These are phyloP conservation scores for Meiosimyza platycephala DNA, from an alignment of 2,888 invertebrate genomes.

Conservation along the genomic window DNA sequence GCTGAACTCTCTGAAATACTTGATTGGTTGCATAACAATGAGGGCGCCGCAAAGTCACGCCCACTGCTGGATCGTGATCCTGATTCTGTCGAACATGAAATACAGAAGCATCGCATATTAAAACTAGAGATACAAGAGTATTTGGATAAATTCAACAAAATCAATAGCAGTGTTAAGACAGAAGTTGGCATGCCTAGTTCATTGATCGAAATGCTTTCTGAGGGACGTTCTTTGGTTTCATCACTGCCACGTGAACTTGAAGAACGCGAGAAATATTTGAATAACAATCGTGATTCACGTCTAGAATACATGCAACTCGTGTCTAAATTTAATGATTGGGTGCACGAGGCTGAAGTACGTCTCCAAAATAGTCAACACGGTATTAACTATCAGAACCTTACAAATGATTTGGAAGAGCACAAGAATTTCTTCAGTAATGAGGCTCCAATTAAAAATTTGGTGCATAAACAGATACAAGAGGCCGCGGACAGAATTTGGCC, in stretches of 20 bases:
- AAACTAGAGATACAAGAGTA: constrained; percentile 77
- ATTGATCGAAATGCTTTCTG: constrained; percentile 85
- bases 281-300: constrained; percentile 80
- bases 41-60: constrained; percentile 83
- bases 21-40: constrained; percentile 85
- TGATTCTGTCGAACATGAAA: constrained; percentile 82
- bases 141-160: constrained; percentile 76
- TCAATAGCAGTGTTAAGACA: constrained; percentile 78
- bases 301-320: constrained; percentile 82
- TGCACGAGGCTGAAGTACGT: constrained; percentile 83
- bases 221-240: constrained; percentile 81
- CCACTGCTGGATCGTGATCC: constrained; percentile 84
- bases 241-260: constrained; percentile 84
- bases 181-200: constrained; percentile 85
- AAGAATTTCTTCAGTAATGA: constrained; percentile 87
- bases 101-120: constrained; percentile 80
- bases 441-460: constrained; percentile 80
- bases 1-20: constrained; percentile 85
- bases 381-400: constrained; percentile 87
- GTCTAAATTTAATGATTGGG: constrained; percentile 84
- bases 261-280: constrained; percentile 83
- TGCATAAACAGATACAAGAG: constrained; percentile 84
- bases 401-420: constrained; percentile 86
- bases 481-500: constrained; percentile 91
- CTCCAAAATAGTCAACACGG: constrained; percentile 84